Percentiles rank a stretch among this genome's conserved stretches.
Conservation (phyloP, 2,888 invertebrate genomes). For the Phlogophora meticulosa region DNA sequence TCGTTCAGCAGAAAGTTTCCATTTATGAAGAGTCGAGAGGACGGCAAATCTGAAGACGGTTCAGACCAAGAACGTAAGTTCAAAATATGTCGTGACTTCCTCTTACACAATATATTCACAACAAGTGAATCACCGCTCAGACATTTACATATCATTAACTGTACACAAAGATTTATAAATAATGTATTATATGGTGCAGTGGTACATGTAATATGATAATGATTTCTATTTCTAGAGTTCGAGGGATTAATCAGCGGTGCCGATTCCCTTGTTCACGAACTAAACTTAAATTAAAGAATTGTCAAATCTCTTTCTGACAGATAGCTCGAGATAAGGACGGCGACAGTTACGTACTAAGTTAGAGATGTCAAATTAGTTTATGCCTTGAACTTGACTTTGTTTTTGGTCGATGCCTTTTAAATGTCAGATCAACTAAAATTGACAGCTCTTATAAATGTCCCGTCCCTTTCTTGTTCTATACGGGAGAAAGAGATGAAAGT, state of each 20-base stretch:
- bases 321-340: too few species aligned
- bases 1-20: conserved; percentile 99
- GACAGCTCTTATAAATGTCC: too few species aligned
- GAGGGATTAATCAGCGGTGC: conserved; percentile 43
- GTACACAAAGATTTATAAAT: conserved; percentile 65
- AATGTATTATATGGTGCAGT: conserved; percentile 68
- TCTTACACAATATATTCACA: conserved; percentile 41
- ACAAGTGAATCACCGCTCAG: conserved; percentile 54
- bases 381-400: too few species aligned
- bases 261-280: too few species aligned
- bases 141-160: conserved; percentile 60
- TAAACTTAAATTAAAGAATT: too few species aligned
- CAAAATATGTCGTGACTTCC: conserved; percentile 25
- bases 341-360: too few species aligned
- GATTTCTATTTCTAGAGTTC: conserved; percentile 45
- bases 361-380: too few species aligned
- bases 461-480: too few species aligned
- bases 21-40: conserved; percentile 99
- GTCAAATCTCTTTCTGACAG: too few species aligned
- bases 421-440: too few species aligned
- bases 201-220: conserved; percentile 60
- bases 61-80: conserved; percentile 99
- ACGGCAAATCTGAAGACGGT: conserved; percentile 98
- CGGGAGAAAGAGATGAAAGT: too few species aligned
- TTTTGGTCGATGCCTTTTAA: too few species aligned